phyloP scores from a whole-genome alignment of 2,888 invertebrate genomes.

The Spodoptera littoralis region DNA sequence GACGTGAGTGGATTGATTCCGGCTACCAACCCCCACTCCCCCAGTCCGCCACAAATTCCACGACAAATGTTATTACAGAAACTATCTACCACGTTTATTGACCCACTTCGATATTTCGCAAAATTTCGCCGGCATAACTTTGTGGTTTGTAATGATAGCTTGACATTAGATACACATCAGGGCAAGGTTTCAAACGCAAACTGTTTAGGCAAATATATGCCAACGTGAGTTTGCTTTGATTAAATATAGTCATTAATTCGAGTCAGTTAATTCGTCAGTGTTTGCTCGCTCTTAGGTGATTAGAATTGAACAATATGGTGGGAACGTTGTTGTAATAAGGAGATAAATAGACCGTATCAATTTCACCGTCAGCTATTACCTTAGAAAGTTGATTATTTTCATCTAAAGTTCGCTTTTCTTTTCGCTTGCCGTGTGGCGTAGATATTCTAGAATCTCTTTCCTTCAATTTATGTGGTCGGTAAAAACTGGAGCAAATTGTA shows the following conservation, averaged over 20 bases:
- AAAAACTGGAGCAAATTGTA: conserved; percentile 11
- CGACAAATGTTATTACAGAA: conserved; percentile 83
- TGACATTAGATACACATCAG: conserved; percentile 57
- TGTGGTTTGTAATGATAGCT: conserved; percentile 55
- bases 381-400: conserved; percentile 50
- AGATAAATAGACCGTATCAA: conserved; percentile 3
- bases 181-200: conserved; percentile 46
- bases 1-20: conserved; percentile 86
- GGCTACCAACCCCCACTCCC: conserved; percentile 53
- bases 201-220: conserved; percentile 52
- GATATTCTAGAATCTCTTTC: conserved; percentile 15
- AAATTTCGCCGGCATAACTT: conserved; percentile 60
- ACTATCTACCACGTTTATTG: conserved; percentile 78
- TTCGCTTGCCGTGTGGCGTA: conserved; percentile 13
- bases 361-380: conserved; percentile 16
- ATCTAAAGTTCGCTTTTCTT: conserved; percentile 38
- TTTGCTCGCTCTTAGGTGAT: conserved; percentile 37
- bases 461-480: conserved; percentile 5
- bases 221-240: conserved; percentile 51
- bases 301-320: conserved; percentile 35
- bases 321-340: conserved; percentile 12
- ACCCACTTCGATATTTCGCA: conserved; percentile 70
- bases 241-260: conserved; percentile 49
- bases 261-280: conserved; percentile 43
- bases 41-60: conserved; percentile 66